Evolutionary conservation across 2,113 vertebrate genomes (phyloP), one percentile per base, ranked within the genome.

Genomic region (Chlorodrepanis virens): DNA sequence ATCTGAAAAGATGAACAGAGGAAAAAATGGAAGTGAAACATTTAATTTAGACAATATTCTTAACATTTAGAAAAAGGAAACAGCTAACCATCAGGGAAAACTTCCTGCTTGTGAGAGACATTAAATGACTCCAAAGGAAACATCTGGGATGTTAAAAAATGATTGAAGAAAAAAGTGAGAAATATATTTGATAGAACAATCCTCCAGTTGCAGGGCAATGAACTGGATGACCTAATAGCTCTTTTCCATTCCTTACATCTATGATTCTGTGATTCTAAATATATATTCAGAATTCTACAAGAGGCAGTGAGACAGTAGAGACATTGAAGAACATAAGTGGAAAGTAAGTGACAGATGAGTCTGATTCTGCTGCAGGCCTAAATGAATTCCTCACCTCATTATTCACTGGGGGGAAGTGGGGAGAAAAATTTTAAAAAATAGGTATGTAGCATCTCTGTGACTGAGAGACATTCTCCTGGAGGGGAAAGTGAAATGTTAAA

Each of bases 401-500:
- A 95, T 95, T 95, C 93, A 92, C 1, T 56, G 25, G 21, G 35
- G 49, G 39, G 37, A 61, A 67, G 29, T n/a, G 60, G 72, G 68
- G 60, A 54, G 31, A 24, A 44, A n/a, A 17, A 63, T 24, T 39
- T 17, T 1, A 3, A 18, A 70, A 91, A 67, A 63, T 75, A 9
- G 12, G 47, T 83, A 91, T 24, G 49, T 68, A 94, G 9, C 72
- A 72, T 92, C 95, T 81, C 82, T 8, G 23, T 83, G 79, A 96
- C 89, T 76, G 31, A 92, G 82, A 96, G 52, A 93, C 57, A 72
- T 90, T 94, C 69, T 96, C 95, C 93, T 97, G 76, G 72, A 97
- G 85, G 94, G 91, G 76, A 96, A 96, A 97, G 79, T 84, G 94
- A 95, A 96, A 97, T 94, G 92, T 97, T 95, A 96, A 97, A 97